Conservation (phyloP, 2,888 invertebrate species). For the Heterodera filipjevi region DNA sequence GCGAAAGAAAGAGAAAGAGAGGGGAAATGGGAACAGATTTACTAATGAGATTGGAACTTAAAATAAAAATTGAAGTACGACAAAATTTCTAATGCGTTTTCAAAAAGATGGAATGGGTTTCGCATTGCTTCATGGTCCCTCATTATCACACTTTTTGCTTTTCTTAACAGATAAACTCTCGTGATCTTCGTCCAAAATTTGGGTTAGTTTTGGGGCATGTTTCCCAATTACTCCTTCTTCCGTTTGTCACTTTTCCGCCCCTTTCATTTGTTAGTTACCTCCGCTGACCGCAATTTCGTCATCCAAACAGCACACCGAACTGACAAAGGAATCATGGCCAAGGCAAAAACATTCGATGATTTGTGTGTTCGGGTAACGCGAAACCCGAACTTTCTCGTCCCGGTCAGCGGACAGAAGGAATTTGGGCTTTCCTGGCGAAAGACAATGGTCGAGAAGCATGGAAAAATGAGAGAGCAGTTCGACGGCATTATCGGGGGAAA, state of each 20-base stretch:
- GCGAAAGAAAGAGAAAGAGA: no score
- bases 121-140: no score
- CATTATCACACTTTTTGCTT: no score
- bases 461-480: slow-evolving; percentile 22
- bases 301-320: slow-evolving; percentile 25
- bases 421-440: slow-evolving; percentile 41
- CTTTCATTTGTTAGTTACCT: background rate
- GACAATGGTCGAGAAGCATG: slow-evolving; percentile 43
- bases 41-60: no score
- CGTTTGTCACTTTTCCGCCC: no score
- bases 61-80: no score
- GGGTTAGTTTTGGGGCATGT: no score
- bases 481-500: background rate
- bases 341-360: slow-evolving; percentile 44
- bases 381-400: slow-evolving; percentile 55
- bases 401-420: slow-evolving; percentile 49
- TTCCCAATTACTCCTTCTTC: no score
- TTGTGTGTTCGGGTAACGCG: slow-evolving; percentile 50
- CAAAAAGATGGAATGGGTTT: no score
- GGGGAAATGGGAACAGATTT: no score
- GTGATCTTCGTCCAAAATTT: background rate
- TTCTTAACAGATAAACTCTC: background rate
- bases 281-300: slow-evolving; percentile 22
- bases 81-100: no score
- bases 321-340: slow-evolving; percentile 42